Base-by-base conservation (phyloP, 2,888 invertebrate genomes). In the Cosmia pyralina region DNA sequence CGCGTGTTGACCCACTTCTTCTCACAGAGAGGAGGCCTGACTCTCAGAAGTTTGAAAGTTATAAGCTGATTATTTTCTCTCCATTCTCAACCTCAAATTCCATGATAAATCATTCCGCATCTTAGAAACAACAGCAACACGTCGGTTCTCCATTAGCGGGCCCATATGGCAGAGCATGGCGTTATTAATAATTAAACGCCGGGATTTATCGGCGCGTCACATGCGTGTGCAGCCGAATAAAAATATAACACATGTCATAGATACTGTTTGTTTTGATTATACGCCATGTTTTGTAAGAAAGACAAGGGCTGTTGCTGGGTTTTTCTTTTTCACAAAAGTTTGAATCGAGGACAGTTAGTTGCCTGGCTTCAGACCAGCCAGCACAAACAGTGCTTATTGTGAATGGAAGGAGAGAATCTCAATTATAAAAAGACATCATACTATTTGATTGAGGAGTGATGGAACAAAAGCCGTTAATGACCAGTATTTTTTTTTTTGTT, bases 151-250 rank as follows among this genome's bases (percentile, higher is more conserved):
- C 82, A 87, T 87, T 85, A 88, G 85, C 64, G 76, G 63, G 79
- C 82, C 53, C 90, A 85, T 88, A 86, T 89, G 87, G 88, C 81
- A 71, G 63, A 71, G 84, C 84, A 79, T 80, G 60, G 66, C 69
- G 85, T 85, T 87, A 89, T 90, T 89, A 88, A 90, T 89, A 88
- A 90, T 89, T 89, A 88, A 88, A 88, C 75, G 75, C 38, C 63
- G 69, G 77, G 87, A 90, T 90, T 89, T 90, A 90, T 88, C 79
- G 88, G 82, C 79, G 81, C 83, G 84, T 85, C 87, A 84, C 82
- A 79, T 76, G 80, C 78, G 76, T 68, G 73, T 72, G 75, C 76
- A 11, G 22, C 28, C 57, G 48, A 74, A 65, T 74, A 82, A 81
- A 82, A 82, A 57, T 70, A 69, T 67, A 62, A 62, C 75, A 82